Conservation (phyloP, 2,113 vertebrate species). For the Microcebus murinus region DNA sequence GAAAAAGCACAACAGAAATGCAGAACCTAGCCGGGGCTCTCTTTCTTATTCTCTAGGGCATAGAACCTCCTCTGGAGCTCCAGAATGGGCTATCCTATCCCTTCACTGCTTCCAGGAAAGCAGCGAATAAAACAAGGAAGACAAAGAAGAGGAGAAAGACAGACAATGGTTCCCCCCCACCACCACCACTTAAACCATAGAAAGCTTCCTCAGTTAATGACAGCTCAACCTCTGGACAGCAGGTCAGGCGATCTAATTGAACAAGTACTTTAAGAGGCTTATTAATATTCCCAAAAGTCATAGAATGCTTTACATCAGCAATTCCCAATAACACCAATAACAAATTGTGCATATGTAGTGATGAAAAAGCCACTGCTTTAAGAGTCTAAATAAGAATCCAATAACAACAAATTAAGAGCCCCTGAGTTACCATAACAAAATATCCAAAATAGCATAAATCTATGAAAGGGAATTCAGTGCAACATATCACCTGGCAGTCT, state of each 20-base stretch:
- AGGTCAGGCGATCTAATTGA: constrained; percentile 64
- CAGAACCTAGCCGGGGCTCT: neutral
- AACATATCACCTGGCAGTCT: neutral
- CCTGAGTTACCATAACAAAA: neutral
- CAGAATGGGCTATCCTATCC: neutral
- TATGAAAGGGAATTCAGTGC: neutral
- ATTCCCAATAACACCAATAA: constrained; percentile 60
- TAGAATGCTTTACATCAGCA: constrained; percentile 53
- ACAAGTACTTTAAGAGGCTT: constrained; percentile 70
- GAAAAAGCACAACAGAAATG: constrained; percentile 13
- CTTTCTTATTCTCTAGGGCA: neutral
- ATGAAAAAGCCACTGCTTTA: constrained; percentile 52
- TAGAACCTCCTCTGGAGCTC: neutral
- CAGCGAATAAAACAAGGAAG: neutral
- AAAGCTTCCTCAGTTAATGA: constrained; percentile 47
- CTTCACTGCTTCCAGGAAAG: neutral
- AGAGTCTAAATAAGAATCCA: constrained; percentile 30
- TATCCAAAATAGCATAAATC: neutral
- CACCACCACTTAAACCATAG: neutral
- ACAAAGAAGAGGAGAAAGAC: neutral
- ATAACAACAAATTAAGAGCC: constrained; percentile 40
- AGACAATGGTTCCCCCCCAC: neutral
- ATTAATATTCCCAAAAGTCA: constrained; percentile 73
- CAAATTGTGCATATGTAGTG: constrained; percentile 22
- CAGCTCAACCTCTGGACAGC: constrained; percentile 57